phyloP scores from a whole-genome alignment of 2,888 invertebrate species.

The Zhengitettix transpicula region DNA sequence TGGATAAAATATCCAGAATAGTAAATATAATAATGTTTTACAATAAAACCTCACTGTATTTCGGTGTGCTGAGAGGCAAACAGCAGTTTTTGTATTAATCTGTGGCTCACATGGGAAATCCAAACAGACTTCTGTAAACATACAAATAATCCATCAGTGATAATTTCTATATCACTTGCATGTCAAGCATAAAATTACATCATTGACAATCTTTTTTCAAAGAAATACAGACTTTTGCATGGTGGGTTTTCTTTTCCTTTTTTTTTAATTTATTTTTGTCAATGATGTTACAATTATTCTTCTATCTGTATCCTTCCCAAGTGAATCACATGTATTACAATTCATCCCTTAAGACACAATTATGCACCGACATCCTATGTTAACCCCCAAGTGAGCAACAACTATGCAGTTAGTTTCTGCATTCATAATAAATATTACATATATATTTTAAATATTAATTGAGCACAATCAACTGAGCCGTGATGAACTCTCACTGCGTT shows the following conservation, averaged over 20 bases:
- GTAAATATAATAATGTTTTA: slow-evolving; percentile 1
- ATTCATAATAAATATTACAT: neutral
- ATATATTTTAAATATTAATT: slow-evolving; percentile 2
- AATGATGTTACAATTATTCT: neutral
- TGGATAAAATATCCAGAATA: slow-evolving; percentile 12
- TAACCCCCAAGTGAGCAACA: neutral
- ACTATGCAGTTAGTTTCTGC: neutral
- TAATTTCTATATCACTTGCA: too few relatives aligned
- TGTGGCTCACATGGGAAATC: too few relatives aligned
- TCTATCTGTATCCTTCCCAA: neutral
- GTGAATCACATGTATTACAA: neutral
- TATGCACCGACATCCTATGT: neutral
- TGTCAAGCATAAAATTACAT: too few relatives aligned
- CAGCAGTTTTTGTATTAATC: too few relatives aligned
- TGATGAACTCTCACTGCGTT: too few relatives aligned
- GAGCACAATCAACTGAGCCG: slow-evolving; percentile 2
- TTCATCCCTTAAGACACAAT: neutral
- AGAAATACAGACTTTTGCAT: too few relatives aligned
- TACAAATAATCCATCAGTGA: too few relatives aligned
- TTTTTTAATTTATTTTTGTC: neutral
- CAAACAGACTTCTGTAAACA: too few relatives aligned
- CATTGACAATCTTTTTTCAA: too few relatives aligned
- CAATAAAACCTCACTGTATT: neutral
- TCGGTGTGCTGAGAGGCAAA: too few relatives aligned
- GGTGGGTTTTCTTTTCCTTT: too few relatives aligned